phyloP scores from a whole-genome alignment of 2,888 invertebrate genomes.

The Neoaliturus tenellus region DNA sequence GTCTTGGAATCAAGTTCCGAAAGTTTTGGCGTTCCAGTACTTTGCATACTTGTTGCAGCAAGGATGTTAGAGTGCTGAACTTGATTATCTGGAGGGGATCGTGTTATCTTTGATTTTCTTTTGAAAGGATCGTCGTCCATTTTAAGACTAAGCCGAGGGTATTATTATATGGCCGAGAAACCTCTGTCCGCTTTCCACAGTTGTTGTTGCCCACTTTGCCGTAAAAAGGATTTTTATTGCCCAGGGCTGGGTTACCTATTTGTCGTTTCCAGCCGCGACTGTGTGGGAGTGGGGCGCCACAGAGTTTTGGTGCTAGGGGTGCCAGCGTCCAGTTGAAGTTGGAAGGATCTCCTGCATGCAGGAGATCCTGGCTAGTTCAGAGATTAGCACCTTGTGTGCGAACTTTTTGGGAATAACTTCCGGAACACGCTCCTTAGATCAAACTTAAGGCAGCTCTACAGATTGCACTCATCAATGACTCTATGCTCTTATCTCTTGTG shows the following conservation, averaged over 20 bases:
- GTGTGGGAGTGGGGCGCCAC: neutral
- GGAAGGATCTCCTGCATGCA: neutral
- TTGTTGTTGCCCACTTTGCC: neutral
- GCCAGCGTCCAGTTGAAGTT: neutral
- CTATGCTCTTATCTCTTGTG: too few species aligned
- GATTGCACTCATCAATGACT: too few species aligned
- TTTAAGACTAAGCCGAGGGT: neutral
- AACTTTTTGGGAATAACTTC: too few species aligned
- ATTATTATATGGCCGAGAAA: neutral
- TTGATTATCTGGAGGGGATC: too few species aligned
- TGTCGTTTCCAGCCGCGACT: neutral
- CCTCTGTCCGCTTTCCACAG: neutral
- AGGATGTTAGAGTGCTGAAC: too few species aligned
- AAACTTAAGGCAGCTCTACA: too few species aligned
- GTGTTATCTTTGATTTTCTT: neutral
- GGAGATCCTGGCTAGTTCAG: too few species aligned
- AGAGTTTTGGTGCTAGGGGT: neutral
- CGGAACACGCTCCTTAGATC: too few species aligned
- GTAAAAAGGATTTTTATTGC: neutral
- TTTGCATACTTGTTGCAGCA: too few species aligned
- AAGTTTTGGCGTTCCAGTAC: too few species aligned
- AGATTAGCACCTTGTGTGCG: neutral
- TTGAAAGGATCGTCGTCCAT: neutral
- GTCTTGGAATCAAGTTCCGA: too few species aligned
- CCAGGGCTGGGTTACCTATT: neutral